Percentiles rank a stretch among this genome's conserved stretches.
Evolutionary conservation across 2,797 vertebrate species (phyloP).

Genomic region (Anomalospiza imberbis): DNA sequence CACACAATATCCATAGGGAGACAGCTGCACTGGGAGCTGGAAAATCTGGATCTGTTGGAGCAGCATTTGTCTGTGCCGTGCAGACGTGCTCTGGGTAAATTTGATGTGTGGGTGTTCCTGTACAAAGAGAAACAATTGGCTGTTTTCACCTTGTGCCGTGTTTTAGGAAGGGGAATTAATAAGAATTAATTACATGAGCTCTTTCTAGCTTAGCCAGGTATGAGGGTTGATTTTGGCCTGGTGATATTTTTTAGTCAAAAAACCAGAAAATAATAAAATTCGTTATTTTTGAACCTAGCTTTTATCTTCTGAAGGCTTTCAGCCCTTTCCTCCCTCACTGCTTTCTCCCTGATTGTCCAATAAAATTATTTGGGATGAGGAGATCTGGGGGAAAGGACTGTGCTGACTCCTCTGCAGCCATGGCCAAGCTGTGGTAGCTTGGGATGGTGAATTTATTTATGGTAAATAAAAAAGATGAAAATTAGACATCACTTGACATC

Average conservation of each 20-base stretch:
- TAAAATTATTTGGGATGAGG: background rate
- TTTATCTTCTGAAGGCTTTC: background rate
- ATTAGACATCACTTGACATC: accelerated
- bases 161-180: background rate
- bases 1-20: background rate
- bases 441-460: background rate
- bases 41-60: accelerated
- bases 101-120: background rate
- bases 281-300: accelerated
- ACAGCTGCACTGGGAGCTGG: background rate
- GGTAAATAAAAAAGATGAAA: background rate
- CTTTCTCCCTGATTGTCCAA: background rate
- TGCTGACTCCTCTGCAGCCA: accelerated
- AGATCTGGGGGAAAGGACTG: background rate
- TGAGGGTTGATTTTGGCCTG: background rate
- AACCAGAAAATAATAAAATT: background rate
- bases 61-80: background rate
- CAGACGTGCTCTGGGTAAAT: background rate
- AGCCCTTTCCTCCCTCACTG: background rate
- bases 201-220: accelerated
- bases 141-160: accelerated
- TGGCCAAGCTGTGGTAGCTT: background rate
- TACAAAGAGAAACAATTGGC: accelerated
- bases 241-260: background rate
- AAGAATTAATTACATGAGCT: background rate